These are phyloP conservation scores for Calcarius ornatus DNA, from an alignment of 2,113 vertebrate genomes.

Conservation along the genomic window DNA sequence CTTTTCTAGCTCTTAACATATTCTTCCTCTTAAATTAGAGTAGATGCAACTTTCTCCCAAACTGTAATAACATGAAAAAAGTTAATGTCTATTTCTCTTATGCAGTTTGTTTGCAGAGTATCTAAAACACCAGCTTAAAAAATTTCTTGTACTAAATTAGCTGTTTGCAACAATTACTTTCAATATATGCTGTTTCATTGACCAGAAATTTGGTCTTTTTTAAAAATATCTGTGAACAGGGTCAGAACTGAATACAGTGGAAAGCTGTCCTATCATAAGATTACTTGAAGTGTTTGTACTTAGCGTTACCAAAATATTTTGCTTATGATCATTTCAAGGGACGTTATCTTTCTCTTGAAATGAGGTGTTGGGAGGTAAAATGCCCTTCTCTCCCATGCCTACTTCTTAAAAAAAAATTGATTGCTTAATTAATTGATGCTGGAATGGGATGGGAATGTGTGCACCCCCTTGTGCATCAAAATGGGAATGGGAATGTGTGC, in stretches of 20 bases:
- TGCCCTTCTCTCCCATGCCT: not conserved
- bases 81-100: not conserved
- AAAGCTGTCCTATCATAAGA: not conserved
- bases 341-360: not conserved
- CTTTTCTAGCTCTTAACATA: not conserved
- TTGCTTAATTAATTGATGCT: not conserved
- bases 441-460: not conserved
- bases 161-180: not conserved
- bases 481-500: not conserved
- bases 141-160: not conserved
- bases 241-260: not conserved
- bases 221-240: fast-evolving
- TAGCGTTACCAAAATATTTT: not conserved
- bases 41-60: not conserved
- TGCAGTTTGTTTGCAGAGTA: not conserved
- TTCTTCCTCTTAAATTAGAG: not conserved
- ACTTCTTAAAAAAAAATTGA: not conserved
- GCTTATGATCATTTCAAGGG: not conserved
- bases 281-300: not conserved
- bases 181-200: not conserved
- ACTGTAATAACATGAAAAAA: not conserved
- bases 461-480: not conserved
- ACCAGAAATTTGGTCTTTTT: not conserved
- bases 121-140: not conserved
- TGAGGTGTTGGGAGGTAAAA: not conserved